Base-by-base conservation (phyloP, 2,888 invertebrate genomes). In the Sesia bembeciformis region DNA sequence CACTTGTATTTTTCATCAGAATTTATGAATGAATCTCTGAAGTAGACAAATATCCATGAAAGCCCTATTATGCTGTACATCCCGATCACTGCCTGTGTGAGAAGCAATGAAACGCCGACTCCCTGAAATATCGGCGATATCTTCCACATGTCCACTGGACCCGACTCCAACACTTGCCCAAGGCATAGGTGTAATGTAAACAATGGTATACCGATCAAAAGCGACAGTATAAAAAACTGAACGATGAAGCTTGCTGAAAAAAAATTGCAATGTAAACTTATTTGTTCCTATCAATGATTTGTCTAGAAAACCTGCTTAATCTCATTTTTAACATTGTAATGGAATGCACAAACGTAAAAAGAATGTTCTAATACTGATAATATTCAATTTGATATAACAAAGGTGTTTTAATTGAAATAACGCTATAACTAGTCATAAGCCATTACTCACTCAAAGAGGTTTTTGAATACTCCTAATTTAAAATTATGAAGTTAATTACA, bases 51-150 rank as follows among this genome's bases (percentile, higher is more conserved):
- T 84, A 97, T 92, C 97, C 97, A 97, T 3, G 96, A 95, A n/a
- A 97, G 91, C 3, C 96, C 96, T 41, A 97, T 93, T 55, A 96
- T 94, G 68, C 96, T 96, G 85, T 97, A 97, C 62, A 96, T 91
- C 53, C 97, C 96, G 63, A 96, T 92, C 52, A 96, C 89, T 4
- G 94, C 94, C 76, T 97, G 97, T 4, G 94, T 93, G 56, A 95
- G 80, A 39, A 97, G 90, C 62, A 97, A 81, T 0, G 96, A 93
- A 53, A 97, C 93, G 23, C 97, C 97, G 38, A 97, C 95, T 3
- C 97, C 97, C 87, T 95, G 94, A 76, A 97, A 97, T 65, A 97
- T 93, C 0, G 97, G 97, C 54, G 97, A 97, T 68, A 97, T 96
- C 69, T 92, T 93, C 97, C 97, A 97, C 97, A 97, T 97, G 67